Conservation (phyloP, 30 jellyfish, hydroid and myxozoan genomes). For the Hydractinia echinata region DNA sequence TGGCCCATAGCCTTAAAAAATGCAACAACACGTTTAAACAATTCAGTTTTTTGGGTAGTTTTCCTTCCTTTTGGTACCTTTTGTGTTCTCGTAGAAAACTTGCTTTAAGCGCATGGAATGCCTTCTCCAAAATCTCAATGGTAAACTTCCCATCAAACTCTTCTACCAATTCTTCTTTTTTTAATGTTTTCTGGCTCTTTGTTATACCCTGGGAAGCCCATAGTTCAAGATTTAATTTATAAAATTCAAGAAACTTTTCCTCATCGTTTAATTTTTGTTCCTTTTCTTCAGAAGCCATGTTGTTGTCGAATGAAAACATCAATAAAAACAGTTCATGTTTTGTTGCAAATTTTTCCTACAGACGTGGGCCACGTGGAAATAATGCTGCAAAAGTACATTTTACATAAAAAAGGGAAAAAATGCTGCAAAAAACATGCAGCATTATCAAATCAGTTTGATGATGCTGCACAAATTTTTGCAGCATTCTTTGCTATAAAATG, state of each 20-base stretch:
- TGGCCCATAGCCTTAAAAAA: no score
- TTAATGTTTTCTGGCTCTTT: no score
- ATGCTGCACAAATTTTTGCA: no score
- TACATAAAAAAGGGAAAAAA: no score
- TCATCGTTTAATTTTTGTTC: background rate
- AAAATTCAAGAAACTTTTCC: background rate
- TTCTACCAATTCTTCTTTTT: no score
- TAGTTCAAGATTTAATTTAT: background rate
- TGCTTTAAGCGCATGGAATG: background rate
- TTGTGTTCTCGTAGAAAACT: background rate
- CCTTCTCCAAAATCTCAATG: conserved; percentile 3
- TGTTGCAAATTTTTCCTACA: background rate
- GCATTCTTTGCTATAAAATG: no score
- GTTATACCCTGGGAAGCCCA: no score
- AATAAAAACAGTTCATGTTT: background rate
- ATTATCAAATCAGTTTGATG: no score
- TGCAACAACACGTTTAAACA: no score
- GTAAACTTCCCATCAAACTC: background rate
- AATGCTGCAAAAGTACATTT: background rate
- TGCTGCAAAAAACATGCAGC: background rate
- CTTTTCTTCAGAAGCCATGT: background rate
- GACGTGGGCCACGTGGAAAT: background rate
- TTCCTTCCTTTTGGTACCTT: background rate
- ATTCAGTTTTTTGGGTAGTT: background rate
- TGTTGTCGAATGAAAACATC: background rate